Evolutionary conservation across 2,888 invertebrate species (phyloP), one percentile per base, ranked within the genome.

Genomic region (Thereva unica): DNA sequence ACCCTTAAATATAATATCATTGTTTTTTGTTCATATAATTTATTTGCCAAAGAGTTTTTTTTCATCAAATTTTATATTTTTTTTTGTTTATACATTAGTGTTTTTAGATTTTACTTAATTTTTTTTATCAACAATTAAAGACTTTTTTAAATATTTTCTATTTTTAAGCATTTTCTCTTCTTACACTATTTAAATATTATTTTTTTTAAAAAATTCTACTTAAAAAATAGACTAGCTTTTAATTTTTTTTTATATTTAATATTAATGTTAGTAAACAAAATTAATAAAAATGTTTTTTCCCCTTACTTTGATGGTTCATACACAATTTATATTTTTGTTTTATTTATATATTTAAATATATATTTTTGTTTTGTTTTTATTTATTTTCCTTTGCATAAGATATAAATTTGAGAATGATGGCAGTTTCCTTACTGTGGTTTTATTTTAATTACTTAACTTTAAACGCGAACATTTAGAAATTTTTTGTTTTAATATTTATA

Each of bases 331-430:
- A 23, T 23, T 23, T 23, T 23, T 23, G 23, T 23, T 23, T 23
- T 23, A 23, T 23, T 23, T 23, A 23, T 23, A 23, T 23, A 23
- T 23, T 23, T 23, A 23, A 23, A 23, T 23, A 23, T 23, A 41
- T 44, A 34, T 34, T 34, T 7, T 44, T 37, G 34, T 59, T 45
- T 1, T 59, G 23, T 45, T 59, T 47, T 47, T 59, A 59, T 45
- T 59, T 47, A 35, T 23, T 35, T 40, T 57, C 47, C 49, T 45
- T 59, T 47, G 45, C 47, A 47, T 47, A 49, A 49, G 59, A 45
- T 59, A 59, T 59, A 47, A 59, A 59, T 49, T 38, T 59, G 35
- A 45, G 47, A 59, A 38, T 59, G 59, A 59, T 59, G 59, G 59
- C 59, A 59, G 59, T 59, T 59, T 59, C 35, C 9, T 35, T 52